A percentile compares a stretch with the other conserved stretches of the same genome.
These are phyloP conservation scores for Piliocolobus tephrosceles DNA, from an alignment of 2,113 vertebrate species.

Conservation along the genomic window DNA sequence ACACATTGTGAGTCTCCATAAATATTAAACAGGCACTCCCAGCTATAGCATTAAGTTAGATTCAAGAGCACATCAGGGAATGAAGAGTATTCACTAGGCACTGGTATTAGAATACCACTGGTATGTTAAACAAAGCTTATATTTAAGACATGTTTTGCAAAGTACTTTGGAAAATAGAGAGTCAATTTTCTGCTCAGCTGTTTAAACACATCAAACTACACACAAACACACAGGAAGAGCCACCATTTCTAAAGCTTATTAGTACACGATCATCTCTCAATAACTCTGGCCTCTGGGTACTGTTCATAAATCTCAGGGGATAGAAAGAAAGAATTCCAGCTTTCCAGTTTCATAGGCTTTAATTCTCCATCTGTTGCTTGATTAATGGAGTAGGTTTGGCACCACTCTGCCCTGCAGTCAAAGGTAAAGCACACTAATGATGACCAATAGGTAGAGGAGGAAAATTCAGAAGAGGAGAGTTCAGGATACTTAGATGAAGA, in stretches of 20 bases:
- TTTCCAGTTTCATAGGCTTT: conserved; percentile 42
- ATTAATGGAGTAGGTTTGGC: conserved; percentile 67
- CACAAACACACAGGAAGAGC: background rate
- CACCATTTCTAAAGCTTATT: conserved; percentile 31
- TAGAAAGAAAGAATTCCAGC: conserved; percentile 50
- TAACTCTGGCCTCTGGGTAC: conserved; percentile 4
- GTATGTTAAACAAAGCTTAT: background rate
- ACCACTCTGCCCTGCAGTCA: conserved; percentile 46
- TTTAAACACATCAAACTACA: background rate
- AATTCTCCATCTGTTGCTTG: conserved; percentile 64
- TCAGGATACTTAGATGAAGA: background rate
- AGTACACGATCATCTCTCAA: background rate
- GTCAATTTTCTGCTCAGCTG: background rate
- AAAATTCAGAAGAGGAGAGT: background rate
- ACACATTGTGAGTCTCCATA: background rate
- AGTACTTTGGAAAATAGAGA: conserved; percentile 55
- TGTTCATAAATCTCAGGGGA: background rate
- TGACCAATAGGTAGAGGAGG: conserved; percentile 52
- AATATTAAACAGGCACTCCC: conserved; percentile 45
- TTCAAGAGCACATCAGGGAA: background rate
- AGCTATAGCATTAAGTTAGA: conserved; percentile 1
- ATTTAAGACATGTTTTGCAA: conserved; percentile 13
- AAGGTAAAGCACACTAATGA: conserved; percentile 70
- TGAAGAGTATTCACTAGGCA: background rate
- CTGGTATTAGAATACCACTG: background rate